Base-by-base conservation (phyloP, 2,888 invertebrate genomes). In the Epistrophe grossulariae region DNA sequence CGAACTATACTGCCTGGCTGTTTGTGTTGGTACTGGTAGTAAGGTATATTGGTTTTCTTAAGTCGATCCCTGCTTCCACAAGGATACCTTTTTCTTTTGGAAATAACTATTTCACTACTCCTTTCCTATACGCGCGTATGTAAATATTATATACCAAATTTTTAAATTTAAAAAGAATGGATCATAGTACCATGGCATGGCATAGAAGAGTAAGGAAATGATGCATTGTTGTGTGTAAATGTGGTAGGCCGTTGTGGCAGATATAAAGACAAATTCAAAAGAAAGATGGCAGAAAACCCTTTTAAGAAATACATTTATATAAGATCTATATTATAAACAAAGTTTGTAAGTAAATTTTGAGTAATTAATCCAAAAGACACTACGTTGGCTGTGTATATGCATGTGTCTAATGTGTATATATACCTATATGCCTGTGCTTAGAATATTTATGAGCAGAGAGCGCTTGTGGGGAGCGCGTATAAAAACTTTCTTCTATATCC, bases 171-270 rank as follows among this genome's bases (percentile, higher is more conserved):
- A 40, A 24, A 59, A 66, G 7, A 73, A 66, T 59, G 31, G 73
- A 73, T 73, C 48, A 57, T 57, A 52, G n/a, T n/a, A n/a, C n/a
- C n/a, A 15, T 72, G 45, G 57, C 13, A 38, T 64, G 71, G 43
- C 43, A 71, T 52, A 13, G 24, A 52, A 52, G 59, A 62, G 48
- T 48, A 66, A 62, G 68, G 40, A 81, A 59, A 76, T 62, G 74
- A 50, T 62, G 74, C n/a, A n/a, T n/a, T n/a, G 80, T 60, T 74
- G 76, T 70, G 74, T 24, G 82, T 50, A 57, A 57, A 77, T 71
- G 62, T 70, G 70, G 77, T 57, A 50, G 43, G 28, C 11, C 62
- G 5, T 31, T 15, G 70, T 24, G 10, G 50, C 28, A 62, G 10
- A 35, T 24, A 35, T 31, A 15, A 45, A 40, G 62, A 45, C 50